Conservation (phyloP, 2,888 invertebrate genomes). For the Electrophaes corylata region DNA sequence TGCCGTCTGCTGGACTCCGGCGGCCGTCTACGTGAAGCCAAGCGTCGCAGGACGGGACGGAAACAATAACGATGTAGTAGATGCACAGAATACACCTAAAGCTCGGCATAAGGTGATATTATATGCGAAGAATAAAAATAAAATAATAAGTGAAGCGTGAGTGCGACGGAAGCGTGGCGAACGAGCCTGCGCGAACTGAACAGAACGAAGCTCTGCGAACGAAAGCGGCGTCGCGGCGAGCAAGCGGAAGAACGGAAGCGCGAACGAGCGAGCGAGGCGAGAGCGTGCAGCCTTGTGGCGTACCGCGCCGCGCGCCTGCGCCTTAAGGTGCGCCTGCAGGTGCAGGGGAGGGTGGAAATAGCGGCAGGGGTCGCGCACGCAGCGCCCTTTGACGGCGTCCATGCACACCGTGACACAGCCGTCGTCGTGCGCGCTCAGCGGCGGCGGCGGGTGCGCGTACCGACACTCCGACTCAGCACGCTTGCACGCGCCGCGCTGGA, state of each 20-base stretch:
- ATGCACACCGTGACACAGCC: slow-evolving; percentile 99
- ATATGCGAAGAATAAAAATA: slow-evolving; percentile 80
- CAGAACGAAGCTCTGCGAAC: slow-evolving; percentile 80
- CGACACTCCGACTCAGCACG: slow-evolving; percentile 99
- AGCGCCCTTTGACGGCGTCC: slow-evolving; percentile 99
- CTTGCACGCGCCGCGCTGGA: slow-evolving; percentile 99
- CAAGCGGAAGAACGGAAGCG: slow-evolving; percentile 81
- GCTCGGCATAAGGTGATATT: slow-evolving; percentile 82
- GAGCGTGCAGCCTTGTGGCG: slow-evolving; percentile 87
- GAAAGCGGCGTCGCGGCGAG: slow-evolving; percentile 81
- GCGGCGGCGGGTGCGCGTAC: slow-evolving; percentile 99
- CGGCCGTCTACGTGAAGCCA: slow-evolving; percentile 84
- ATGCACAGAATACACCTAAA: slow-evolving; percentile 85
- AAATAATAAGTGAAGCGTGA: slow-evolving; percentile 80
- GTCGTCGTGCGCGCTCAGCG: slow-evolving; percentile 98
- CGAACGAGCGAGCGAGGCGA: slow-evolving; percentile 80
- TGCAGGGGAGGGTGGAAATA: slow-evolving; percentile 99
- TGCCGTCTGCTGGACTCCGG: slow-evolving; percentile 86
- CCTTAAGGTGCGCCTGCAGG: slow-evolving; percentile 99
- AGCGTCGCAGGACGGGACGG: slow-evolving; percentile 84
- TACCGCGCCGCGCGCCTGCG: slow-evolving; percentile 97
- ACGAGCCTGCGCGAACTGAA: slow-evolving; percentile 76
- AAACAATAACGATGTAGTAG: slow-evolving; percentile 85
- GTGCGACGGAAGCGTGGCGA: slow-evolving; percentile 84
- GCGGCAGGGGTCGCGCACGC: slow-evolving; percentile 99